Conservation (phyloP, 1,140 invertebrate genomes). For the Drosophila mayri region DNA sequence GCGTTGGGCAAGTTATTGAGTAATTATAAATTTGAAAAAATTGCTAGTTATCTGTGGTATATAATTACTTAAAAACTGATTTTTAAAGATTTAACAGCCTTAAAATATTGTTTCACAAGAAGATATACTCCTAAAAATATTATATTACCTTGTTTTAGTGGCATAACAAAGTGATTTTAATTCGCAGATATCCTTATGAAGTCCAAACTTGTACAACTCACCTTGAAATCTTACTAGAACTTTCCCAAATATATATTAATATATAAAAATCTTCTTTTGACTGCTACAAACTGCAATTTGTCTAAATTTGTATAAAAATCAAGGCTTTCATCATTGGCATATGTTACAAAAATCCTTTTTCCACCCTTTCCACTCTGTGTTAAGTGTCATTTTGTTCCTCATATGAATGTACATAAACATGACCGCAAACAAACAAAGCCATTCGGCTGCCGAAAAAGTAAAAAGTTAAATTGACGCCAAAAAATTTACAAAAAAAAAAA, state of each 20-base stretch:
- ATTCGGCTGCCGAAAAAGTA: constrained; percentile 13
- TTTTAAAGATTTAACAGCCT: not conserved
- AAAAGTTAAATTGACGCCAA: constrained; percentile 50
- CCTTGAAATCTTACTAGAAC: not conserved
- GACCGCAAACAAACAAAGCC: constrained; percentile 48
- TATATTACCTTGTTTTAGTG: not conserved
- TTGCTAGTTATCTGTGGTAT: not conserved
- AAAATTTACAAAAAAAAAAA: constrained; percentile 33
- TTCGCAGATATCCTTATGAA: no score
- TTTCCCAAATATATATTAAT: not conserved
- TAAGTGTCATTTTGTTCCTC: constrained; percentile 19
- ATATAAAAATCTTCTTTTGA: not conserved
- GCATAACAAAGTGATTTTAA: not conserved
- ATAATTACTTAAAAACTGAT: not conserved
- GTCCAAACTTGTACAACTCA: fast-evolving
- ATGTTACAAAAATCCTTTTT: constrained; percentile 4
- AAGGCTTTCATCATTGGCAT: not conserved
- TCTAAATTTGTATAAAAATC: constrained; percentile 8
- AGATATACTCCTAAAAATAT: no score
- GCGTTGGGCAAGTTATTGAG: not conserved
- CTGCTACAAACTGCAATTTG: not conserved
- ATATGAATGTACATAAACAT: constrained; percentile 37
- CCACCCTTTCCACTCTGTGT: not conserved
- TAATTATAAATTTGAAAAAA: not conserved
- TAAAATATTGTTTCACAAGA: not conserved